phyloP scores from a whole-genome alignment of 2,113 vertebrate species.

The Motacilla alba region DNA sequence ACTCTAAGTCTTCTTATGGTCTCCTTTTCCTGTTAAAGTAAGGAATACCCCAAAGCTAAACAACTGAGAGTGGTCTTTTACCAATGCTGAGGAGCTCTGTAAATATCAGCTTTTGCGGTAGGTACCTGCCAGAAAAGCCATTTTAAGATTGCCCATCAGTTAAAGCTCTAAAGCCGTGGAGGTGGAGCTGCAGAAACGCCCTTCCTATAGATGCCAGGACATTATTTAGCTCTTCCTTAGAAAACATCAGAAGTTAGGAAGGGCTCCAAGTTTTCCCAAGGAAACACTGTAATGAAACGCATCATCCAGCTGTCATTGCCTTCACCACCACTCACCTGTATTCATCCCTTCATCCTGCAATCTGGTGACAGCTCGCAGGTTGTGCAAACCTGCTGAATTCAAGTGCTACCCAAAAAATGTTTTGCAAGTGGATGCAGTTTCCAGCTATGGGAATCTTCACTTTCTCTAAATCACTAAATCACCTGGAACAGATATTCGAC shows the following conservation, averaged over 20 bases:
- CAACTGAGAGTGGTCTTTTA: neutral
- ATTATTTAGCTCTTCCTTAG: neutral
- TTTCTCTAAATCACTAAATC: neutral
- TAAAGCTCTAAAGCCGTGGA: neutral
- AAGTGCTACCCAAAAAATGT: neutral
- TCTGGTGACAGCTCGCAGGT: fast-evolving
- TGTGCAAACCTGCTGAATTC: neutral
- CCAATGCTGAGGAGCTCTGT: neutral
- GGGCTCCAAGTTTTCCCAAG: neutral
- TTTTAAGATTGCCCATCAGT: neutral
- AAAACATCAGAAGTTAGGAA: neutral
- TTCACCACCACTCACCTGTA: neutral
- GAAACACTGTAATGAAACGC: neutral
- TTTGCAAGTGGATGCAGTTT: neutral
- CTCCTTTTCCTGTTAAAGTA: neutral
- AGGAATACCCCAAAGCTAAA: neutral
- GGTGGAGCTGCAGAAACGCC: neutral
- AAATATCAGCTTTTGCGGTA: neutral
- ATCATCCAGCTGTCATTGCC: neutral
- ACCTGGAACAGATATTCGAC: neutral
- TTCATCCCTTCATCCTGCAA: too few species aligned
- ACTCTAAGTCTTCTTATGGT: neutral
- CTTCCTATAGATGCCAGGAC: neutral
- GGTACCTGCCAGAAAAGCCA: neutral
- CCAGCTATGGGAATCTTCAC: neutral